These are phyloP conservation scores for Lacerta agilis DNA, from an alignment of 2,797 vertebrate genomes.

Conservation along the genomic window DNA sequence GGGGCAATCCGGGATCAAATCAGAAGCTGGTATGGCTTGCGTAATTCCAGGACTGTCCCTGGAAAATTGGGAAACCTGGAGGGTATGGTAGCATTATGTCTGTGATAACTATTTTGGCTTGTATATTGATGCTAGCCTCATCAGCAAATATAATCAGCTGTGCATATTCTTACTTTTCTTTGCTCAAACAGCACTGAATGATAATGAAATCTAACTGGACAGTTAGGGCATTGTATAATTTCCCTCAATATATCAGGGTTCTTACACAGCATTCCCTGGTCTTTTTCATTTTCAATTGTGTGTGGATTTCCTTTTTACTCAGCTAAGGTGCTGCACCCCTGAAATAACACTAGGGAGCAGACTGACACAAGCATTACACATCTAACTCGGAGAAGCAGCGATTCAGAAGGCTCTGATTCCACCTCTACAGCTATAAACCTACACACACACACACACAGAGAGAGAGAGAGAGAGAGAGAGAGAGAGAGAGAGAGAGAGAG, in stretches of 20 bases:
- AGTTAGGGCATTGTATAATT: background rate
- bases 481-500: too few species aligned
- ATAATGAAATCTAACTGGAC: background rate
- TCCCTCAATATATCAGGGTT: conserved; percentile 80
- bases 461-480: too few species aligned
- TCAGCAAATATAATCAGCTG: background rate
- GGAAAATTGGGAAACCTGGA: too few species aligned
- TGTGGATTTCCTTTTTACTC: background rate
- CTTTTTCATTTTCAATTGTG: conserved; percentile 81
- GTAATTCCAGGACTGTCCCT: too few species aligned
- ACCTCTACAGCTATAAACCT: background rate
- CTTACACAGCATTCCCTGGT: conserved; percentile 88
- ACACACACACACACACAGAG: too few species aligned
- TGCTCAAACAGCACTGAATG: background rate
- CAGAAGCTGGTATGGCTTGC: too few species aligned
- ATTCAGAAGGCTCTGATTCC: conserved; percentile 12
- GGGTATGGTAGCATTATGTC: too few species aligned
- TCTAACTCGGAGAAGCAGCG: accelerated
- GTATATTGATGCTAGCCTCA: background rate
- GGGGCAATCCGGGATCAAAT: too few species aligned
- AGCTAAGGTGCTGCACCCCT: conserved; percentile 60
- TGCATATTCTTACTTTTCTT: background rate
- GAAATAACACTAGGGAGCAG: conserved; percentile 79
- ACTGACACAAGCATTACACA: conserved; percentile 68
- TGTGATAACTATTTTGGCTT: background rate